Conservation (phyloP, 2,888 invertebrate genomes). For the Chesias legatella region DNA sequence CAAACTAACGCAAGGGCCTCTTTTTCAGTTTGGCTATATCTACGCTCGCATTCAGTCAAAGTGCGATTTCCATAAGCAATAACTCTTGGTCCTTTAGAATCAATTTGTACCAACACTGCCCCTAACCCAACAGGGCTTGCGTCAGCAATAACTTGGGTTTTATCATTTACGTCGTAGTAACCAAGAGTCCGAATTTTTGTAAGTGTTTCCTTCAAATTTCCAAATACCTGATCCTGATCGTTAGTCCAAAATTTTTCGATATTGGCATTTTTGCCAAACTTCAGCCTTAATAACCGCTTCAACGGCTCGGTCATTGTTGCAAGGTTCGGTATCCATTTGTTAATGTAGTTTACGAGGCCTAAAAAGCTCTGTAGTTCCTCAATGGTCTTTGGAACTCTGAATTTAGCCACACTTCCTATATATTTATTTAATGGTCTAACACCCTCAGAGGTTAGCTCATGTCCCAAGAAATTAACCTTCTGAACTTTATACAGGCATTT, state of each 20-base stretch:
- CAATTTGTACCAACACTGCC: slow-evolving; percentile 17
- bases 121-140: slow-evolving; percentile 32
- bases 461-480: slow-evolving; percentile 21
- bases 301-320: slow-evolving; percentile 27
- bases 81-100: slow-evolving; percentile 20
- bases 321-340: slow-evolving; percentile 28
- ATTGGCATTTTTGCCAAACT: slow-evolving; percentile 17
- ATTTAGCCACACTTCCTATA: not conserved
- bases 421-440: slow-evolving; percentile 18
- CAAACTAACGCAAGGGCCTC: slow-evolving; percentile 34
- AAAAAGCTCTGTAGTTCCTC: slow-evolving; percentile 31
- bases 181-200: slow-evolving; percentile 23
- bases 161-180: slow-evolving; percentile 29
- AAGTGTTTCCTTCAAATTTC: slow-evolving; percentile 17
- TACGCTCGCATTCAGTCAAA: slow-evolving; percentile 28
- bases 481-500: slow-evolving; percentile 3
- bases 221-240: slow-evolving; percentile 23
- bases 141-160: slow-evolving; percentile 29
- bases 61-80: slow-evolving; percentile 33
- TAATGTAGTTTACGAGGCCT: slow-evolving; percentile 10
- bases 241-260: slow-evolving; percentile 20
- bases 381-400: slow-evolving; percentile 6
- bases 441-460: slow-evolving; percentile 20
- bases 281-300: slow-evolving; percentile 15
- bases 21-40: slow-evolving; percentile 37